A percentile compares a stretch with the other conserved stretches of the same genome.
phyloP scores from a whole-genome alignment of 2,888 invertebrate species.

The Brenthis hecate region DNA sequence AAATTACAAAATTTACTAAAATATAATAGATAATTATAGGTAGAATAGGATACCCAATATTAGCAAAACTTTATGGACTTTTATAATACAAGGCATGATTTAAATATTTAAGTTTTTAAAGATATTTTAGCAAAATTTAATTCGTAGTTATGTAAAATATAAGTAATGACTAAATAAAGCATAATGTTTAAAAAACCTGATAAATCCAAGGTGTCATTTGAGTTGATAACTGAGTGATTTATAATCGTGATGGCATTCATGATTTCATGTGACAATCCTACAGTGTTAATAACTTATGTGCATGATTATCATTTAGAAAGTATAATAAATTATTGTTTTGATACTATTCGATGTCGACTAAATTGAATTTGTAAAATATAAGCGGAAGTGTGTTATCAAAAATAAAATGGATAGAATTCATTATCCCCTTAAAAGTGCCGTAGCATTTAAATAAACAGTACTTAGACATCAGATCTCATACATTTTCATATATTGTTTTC shows the following conservation, averaged over 20 bases:
- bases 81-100: too few relatives aligned
- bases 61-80: too few relatives aligned
- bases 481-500: slow-evolving; percentile 42
- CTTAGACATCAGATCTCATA: slow-evolving; percentile 33
- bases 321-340: background rate
- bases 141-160: too few relatives aligned
- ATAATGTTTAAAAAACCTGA: too few relatives aligned
- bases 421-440: background rate
- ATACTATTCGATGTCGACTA: background rate
- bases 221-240: slow-evolving; percentile 1
- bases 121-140: too few relatives aligned
- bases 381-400: background rate
- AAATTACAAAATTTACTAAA: too few relatives aligned
- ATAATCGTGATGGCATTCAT: background rate
- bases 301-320: background rate
- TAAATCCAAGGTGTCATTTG: background rate
- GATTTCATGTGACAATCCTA: slow-evolving; percentile 1
- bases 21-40: too few relatives aligned
- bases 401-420: background rate
- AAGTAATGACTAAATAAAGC: too few relatives aligned
- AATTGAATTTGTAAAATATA: background rate
- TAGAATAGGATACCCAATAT: too few relatives aligned
- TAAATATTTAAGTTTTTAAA: too few relatives aligned
- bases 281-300: background rate
- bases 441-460: slow-evolving; percentile 14